phyloP scores from a whole-genome alignment of 2,888 invertebrate species.

The Drosophila nigricruria region DNA sequence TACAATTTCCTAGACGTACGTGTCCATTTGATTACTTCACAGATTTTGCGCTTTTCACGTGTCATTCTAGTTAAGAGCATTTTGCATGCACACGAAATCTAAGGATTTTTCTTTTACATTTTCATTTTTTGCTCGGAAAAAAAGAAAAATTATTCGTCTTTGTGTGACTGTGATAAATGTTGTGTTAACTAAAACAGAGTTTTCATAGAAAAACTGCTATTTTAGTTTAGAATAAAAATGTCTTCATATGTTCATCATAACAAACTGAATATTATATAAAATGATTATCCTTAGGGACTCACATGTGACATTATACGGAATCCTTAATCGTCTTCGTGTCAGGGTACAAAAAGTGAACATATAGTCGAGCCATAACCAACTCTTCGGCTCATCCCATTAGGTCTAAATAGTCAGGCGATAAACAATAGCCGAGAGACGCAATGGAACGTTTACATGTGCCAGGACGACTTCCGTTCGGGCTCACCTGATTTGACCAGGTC shows the following conservation, averaged over 20 bases:
- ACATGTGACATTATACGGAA: neutral
- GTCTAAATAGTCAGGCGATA: slow-evolving; percentile 20
- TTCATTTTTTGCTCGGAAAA: slow-evolving; percentile 21
- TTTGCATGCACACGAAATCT: slow-evolving; percentile 76
- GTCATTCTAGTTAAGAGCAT: slow-evolving; percentile 80
- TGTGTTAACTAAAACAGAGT: neutral
- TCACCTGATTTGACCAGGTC: slow-evolving; percentile 60
- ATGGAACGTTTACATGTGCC: slow-evolving; percentile 28
- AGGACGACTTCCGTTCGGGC: slow-evolving; percentile 51
- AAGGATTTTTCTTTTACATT: slow-evolving; percentile 33
- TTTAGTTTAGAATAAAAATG: neutral
- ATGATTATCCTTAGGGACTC: neutral
- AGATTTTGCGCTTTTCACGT: slow-evolving; percentile 73
- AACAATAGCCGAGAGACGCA: slow-evolving; percentile 7
- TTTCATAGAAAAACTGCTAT: neutral
- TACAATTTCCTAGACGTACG: slow-evolving; percentile 51
- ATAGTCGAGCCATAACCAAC: slow-evolving; percentile 28
- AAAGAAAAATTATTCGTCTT: slow-evolving; percentile 55
- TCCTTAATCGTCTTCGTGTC: neutral
- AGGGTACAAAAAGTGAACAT: slow-evolving; percentile 27
- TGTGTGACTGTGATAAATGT: slow-evolving; percentile 12
- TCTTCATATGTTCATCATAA: too few species aligned
- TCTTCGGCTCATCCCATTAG: slow-evolving; percentile 50
- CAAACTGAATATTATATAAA: neutral
- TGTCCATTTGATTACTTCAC: slow-evolving; percentile 79